phyloP scores from a whole-genome alignment of 1,140 invertebrate genomes.

The Drosophila eugracilis region DNA sequence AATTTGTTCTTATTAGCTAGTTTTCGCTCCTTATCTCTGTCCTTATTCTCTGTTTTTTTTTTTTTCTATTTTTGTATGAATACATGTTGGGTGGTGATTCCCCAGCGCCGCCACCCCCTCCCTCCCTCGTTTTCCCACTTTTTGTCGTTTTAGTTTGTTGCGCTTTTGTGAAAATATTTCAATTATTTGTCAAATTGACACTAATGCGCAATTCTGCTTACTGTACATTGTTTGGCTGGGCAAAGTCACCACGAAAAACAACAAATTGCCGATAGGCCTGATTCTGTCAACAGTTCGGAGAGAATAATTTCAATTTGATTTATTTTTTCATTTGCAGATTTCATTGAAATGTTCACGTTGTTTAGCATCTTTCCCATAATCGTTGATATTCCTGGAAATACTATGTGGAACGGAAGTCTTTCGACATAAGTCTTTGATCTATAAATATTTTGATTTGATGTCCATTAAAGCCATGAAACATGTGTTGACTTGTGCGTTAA shows the following conservation, averaged over 20 bases:
- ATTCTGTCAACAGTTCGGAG: slow-evolving; percentile 40
- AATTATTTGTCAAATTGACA: slow-evolving; percentile 69
- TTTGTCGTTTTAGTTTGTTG: slow-evolving; percentile 32
- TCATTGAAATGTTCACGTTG: slow-evolving; percentile 43
- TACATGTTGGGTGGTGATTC: slow-evolving; percentile 50
- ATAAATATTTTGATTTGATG: slow-evolving; percentile 39
- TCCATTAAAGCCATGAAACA: slow-evolving; percentile 27
- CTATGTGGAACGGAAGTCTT: slow-evolving; percentile 48
- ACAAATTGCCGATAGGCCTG: slow-evolving; percentile 28
- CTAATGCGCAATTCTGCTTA: slow-evolving; percentile 57
- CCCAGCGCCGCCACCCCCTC: slow-evolving; percentile 1
- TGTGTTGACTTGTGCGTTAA: slow-evolving; percentile 29
- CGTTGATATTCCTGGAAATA: slow-evolving; percentile 20
- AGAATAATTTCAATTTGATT: slow-evolving; percentile 57
- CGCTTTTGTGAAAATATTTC: slow-evolving; percentile 63
- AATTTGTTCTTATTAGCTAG: slow-evolving; percentile 48
- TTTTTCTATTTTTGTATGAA: slow-evolving; percentile 29
- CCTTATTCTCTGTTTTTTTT: slow-evolving; percentile 6
- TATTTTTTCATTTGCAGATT: slow-evolving; percentile 53
- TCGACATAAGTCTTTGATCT: slow-evolving; percentile 21
- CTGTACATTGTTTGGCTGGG: slow-evolving; percentile 40
- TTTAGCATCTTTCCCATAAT: slow-evolving; percentile 18
- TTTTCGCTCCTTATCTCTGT: slow-evolving; percentile 49
- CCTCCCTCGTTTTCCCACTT: slow-evolving; percentile 6
- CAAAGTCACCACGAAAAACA: slow-evolving; percentile 22